Conservation (phyloP, 2,888 invertebrate species). For the Uropetala carovei region DNA sequence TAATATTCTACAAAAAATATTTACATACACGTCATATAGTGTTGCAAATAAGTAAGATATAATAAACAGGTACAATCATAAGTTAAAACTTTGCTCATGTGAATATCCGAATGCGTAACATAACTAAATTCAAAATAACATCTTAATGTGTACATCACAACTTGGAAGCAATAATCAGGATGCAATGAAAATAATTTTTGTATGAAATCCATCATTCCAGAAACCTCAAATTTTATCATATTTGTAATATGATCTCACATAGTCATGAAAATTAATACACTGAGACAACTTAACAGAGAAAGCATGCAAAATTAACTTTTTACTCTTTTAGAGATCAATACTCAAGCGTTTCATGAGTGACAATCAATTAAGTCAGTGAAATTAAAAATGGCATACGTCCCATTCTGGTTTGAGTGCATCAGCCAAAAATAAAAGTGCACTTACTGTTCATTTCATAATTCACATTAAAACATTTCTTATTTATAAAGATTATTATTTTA, state of each 20-base stretch:
- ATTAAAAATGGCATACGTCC: constrained; percentile 13
- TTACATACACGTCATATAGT: too few relatives aligned
- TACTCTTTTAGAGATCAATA: not conserved
- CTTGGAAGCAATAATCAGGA: too few relatives aligned
- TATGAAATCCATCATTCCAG: not conserved
- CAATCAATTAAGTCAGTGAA: not conserved
- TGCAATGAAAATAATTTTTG: not conserved
- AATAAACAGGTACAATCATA: too few relatives aligned
- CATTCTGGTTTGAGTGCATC: constrained; percentile 51
- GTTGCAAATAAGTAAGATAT: too few relatives aligned
- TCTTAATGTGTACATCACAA: too few relatives aligned
- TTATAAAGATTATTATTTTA: constrained; percentile 58
- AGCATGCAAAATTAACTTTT: not conserved
- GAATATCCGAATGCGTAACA: too few relatives aligned
- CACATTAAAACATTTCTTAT: constrained; percentile 58
- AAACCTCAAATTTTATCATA: not conserved
- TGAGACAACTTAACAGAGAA: too few relatives aligned
- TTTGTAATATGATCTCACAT: not conserved
- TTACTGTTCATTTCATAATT: constrained; percentile 56
- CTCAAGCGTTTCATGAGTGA: not conserved
- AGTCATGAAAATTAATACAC: not conserved
- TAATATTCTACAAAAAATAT: too few relatives aligned
- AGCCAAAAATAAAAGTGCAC: constrained; percentile 60
- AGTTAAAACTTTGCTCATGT: too few relatives aligned
- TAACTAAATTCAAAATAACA: too few relatives aligned